Percentiles rank a stretch among this genome's conserved stretches.
Evolutionary conservation across 2,113 vertebrate genomes (phyloP).

Genomic region (Nibea coibor): DNA sequence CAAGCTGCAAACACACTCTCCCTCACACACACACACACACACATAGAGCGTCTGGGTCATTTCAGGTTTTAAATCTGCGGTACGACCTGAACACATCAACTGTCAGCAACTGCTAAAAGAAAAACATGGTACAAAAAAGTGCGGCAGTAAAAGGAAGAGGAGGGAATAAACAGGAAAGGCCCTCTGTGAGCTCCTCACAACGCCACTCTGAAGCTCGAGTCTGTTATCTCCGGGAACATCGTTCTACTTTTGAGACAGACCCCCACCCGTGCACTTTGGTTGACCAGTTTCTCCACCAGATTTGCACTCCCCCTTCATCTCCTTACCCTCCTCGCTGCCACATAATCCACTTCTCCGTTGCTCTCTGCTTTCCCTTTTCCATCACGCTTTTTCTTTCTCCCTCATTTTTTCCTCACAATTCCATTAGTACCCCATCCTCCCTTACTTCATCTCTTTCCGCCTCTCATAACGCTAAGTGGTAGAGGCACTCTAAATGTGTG

Average conservation of each 20-base stretch:
- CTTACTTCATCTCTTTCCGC: slow-evolving; percentile 25
- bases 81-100: not conserved
- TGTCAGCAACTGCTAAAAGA: not conserved
- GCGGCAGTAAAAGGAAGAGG: not conserved
- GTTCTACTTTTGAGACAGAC: slow-evolving; percentile 13
- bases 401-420: slow-evolving; percentile 5
- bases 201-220: not conserved
- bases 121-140: slow-evolving; percentile 13
- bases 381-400: slow-evolving; percentile 1
- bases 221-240: slow-evolving; percentile 24
- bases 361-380: slow-evolving; percentile 5
- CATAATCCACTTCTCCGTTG: not conserved
- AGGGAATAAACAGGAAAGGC: slow-evolving; percentile 28
- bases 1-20: slow-evolving; percentile 19
- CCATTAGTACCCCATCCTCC: slow-evolving; percentile 33
- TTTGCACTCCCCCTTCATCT: slow-evolving; percentile 11
- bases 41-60: slow-evolving; percentile 1
- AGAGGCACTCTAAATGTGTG: slow-evolving; percentile 28
- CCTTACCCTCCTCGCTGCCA: not conserved
- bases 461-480: slow-evolving; percentile 40
- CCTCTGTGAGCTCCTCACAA: slow-evolving; percentile 3
- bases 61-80: slow-evolving; percentile 31
- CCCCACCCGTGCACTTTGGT: slow-evolving; percentile 12
- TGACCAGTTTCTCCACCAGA: not conserved
- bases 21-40: slow-evolving; percentile 7